Percentiles rank a stretch among this genome's conserved stretches.
These are phyloP conservation scores for Gambusia holbrooki DNA, from an alignment of 2,113 vertebrate species.

Conservation along the genomic window DNA sequence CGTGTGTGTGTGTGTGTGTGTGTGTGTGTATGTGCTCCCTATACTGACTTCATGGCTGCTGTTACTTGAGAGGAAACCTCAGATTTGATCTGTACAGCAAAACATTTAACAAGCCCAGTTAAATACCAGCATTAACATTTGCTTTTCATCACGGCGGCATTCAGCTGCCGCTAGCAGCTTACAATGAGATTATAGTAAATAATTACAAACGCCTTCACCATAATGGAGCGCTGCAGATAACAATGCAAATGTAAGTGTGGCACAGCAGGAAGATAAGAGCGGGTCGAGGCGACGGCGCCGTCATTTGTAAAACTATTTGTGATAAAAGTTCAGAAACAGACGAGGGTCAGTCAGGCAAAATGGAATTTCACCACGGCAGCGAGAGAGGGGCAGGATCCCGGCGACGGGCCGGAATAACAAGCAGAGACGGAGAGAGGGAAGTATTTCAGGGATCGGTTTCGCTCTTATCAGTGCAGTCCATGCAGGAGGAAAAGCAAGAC, in stretches of 20 bases:
- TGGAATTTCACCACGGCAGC: background rate
- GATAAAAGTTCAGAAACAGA: slow-evolving; percentile 6
- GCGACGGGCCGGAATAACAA: background rate
- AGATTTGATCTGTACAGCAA: background rate
- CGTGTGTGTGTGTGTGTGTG: too few species aligned
- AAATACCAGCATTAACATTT: background rate
- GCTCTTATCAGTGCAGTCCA: slow-evolving; percentile 39
- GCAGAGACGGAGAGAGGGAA: background rate
- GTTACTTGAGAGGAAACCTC: background rate
- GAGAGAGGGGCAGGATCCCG: slow-evolving; percentile 1
- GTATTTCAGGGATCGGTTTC: slow-evolving; percentile 5
- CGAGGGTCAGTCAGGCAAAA: slow-evolving; percentile 1
- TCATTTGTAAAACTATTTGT: background rate
- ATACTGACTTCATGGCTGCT: background rate
- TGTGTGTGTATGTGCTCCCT: too few species aligned
- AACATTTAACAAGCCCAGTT: background rate
- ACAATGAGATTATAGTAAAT: slow-evolving; percentile 3
- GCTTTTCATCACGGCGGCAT: background rate
- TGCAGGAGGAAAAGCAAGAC: slow-evolving; percentile 21
- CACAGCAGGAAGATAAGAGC: background rate
- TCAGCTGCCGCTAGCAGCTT: background rate
- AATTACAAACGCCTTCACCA: slow-evolving; percentile 4
- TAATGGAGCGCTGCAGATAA: background rate
- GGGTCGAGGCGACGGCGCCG: background rate
- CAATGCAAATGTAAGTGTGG: background rate